phyloP scores from a whole-genome alignment of 1,140 invertebrate genomes.

The Rhopalosiphum maidis region DNA sequence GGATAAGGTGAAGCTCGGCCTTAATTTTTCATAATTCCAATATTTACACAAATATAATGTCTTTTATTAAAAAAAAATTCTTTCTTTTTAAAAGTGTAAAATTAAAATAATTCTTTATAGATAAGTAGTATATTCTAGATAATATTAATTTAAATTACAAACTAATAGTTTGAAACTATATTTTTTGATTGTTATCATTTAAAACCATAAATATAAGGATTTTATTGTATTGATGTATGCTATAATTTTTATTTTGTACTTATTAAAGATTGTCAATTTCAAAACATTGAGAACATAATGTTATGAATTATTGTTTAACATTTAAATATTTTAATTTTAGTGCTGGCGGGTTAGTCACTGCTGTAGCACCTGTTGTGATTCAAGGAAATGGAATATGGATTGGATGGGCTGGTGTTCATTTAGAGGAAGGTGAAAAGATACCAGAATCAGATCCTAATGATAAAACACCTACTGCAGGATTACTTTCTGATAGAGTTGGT shows the following conservation, averaged over 20 bases:
- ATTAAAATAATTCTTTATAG: no score
- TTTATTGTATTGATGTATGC: not conserved
- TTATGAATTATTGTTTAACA: not conserved
- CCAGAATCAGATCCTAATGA: slow-evolving; percentile 86
- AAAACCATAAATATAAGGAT: not conserved
- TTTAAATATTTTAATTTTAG: slow-evolving; percentile 64
- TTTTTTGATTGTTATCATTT: not conserved
- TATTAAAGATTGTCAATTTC: not conserved
- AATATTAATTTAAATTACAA: no score
- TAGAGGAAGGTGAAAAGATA: slow-evolving; percentile 76
- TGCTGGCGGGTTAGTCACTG: slow-evolving; percentile 87
- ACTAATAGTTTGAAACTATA: not conserved
- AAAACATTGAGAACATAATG: not conserved
- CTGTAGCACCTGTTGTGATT: slow-evolving; percentile 87
- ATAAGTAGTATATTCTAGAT: no score
- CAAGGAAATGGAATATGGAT: slow-evolving; percentile 85
- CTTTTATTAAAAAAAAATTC: no score
- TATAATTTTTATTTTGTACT: not conserved
- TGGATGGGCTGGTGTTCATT: slow-evolving; percentile 85
- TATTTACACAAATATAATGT: no score
- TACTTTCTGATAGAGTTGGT: slow-evolving; percentile 79
- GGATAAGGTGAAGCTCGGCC: no score
- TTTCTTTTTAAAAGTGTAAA: no score
- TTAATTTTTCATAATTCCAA: no score
- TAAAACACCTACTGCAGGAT: slow-evolving; percentile 81